Base-by-base conservation (phyloP, 2,888 invertebrate genomes). In the Harpagoxenus sublaevis region DNA sequence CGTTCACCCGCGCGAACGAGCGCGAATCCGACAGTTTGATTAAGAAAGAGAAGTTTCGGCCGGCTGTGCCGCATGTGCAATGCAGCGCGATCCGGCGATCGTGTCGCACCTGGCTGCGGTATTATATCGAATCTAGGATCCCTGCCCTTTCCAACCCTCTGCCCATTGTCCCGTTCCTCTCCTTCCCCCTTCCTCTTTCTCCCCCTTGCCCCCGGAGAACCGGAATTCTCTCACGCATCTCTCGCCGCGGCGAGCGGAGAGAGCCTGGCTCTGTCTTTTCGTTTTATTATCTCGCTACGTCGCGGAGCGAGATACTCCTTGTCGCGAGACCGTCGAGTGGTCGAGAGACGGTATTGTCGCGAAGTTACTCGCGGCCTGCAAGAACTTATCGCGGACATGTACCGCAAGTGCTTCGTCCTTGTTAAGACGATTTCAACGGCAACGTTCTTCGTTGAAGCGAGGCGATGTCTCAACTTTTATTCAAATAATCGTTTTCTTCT, bases 21-120 rank as follows among this genome's bases (percentile, higher is more conserved):
- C 35, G 82, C 83, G 75, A 62, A 65, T 77, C 48, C 83, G 84
- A 68, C 87, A 62, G 86, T 84, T 87, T 82, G 84, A 88, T 89
- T 45, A 83, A 42, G 84, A 66, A 73, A 83, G 35, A 83, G 83
- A 78, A 83, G 63, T 85, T 74, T 35, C 73, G 48, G n/a, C 84
- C 88, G 86, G 84, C 84, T 88, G 87, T 77, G 81, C 55, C 81
- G 84, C 77, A 51, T 35, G 35, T 35, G 35, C 35, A 35, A 5
- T n/a, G 48, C 48, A 60, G 42, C 23, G 23, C 23, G 23, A n/a
- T n/a, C n/a, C n/a, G n/a, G n/a, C n/a, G n/a, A 75, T 70, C 81
- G 53, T 28, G 62, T 45, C 18, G 84, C 81, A 84, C 84, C 84
- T 84, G 84, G 84, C 28, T 31, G 66, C 42, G 62, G 53, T 71